A percentile compares a stretch with the other conserved stretches of the same genome.
Evolutionary conservation across 2,113 vertebrate genomes (phyloP).

Genomic region (Theropithecus gelada): DNA sequence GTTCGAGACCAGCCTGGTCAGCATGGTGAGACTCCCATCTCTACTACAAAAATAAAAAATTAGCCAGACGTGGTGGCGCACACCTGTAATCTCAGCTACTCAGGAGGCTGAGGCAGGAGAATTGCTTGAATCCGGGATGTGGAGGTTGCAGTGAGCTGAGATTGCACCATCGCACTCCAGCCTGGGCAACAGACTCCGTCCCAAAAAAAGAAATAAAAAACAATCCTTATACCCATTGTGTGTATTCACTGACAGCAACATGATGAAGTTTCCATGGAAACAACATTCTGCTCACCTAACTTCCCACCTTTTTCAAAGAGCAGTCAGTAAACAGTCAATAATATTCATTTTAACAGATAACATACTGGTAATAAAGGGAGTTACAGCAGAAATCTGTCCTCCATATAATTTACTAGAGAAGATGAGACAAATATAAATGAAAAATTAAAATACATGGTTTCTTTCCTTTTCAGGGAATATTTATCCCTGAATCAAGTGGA

Average conservation of each 20-base stretch:
- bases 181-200: too few species aligned
- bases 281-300: constrained; percentile 34
- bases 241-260: constrained; percentile 37
- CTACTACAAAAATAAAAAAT: too few species aligned
- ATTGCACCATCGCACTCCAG: too few species aligned
- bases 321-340: constrained; percentile 50
- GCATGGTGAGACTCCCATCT: too few species aligned
- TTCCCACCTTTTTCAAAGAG: constrained; percentile 27
- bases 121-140: too few species aligned
- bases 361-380: not conserved
- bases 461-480: constrained; percentile 39
- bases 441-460: not conserved
- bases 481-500: constrained; percentile 4
- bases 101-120: too few species aligned
- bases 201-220: constrained; percentile 29
- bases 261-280: constrained; percentile 64
- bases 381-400: constrained; percentile 14
- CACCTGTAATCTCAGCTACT: too few species aligned
- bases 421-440: not conserved
- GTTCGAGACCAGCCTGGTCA: too few species aligned
- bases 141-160: too few species aligned
- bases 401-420: not conserved
- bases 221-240: constrained; percentile 23
- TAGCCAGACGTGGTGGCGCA: too few species aligned
- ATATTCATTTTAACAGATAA: constrained; percentile 48